Evolutionary conservation across 1,140 invertebrate species (phyloP), one percentile per base, ranked within the genome.

Genomic region (Halyomorpha halys): DNA sequence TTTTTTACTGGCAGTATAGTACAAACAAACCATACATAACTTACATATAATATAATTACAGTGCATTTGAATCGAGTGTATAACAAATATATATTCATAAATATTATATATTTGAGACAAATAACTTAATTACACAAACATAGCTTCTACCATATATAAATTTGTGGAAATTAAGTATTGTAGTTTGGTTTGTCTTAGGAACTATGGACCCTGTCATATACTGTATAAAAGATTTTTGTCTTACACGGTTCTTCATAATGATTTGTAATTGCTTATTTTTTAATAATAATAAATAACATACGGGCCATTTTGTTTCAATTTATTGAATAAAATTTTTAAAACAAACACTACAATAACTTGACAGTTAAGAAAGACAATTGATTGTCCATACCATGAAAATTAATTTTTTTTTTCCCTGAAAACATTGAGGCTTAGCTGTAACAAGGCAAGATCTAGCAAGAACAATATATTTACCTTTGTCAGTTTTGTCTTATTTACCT

Each of bases 91-190:
- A 49, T 19, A 49, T 21, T 19, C 14, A 49, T 19, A 19, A 49
- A 19, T 19, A 49, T 19, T 49, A 49, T 49, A 49, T 49, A 49
- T 49, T 49, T 49, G 47, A 19, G 6, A 49, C 47, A 49, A 49
- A 49, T 49, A 49, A 49, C 19, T 49, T 49, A 49, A 49, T 49
- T 49, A 16, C 47, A 49, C 47, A 49, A 49, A 49, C 47, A 49
- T 19, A 49, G 19, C 47, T 2, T 19, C 19, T 49, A 19, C 19
- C 1, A 49, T 21, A 19, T 19, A 49, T 19, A 47, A 13, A 47
- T 49, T 49, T 49, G n/a, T 49, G 47, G 47, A 49, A 19, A 21
- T 49, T 49, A 49, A 49, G 47, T 18, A 49, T 49, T 49, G 19
- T 19, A 19, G 47, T 49, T 49, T 49, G 47, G 47, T 49, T 49